Evolutionary conservation across 2,888 invertebrate genomes (phyloP).

Genomic region (Ypsolopha scabrella): DNA sequence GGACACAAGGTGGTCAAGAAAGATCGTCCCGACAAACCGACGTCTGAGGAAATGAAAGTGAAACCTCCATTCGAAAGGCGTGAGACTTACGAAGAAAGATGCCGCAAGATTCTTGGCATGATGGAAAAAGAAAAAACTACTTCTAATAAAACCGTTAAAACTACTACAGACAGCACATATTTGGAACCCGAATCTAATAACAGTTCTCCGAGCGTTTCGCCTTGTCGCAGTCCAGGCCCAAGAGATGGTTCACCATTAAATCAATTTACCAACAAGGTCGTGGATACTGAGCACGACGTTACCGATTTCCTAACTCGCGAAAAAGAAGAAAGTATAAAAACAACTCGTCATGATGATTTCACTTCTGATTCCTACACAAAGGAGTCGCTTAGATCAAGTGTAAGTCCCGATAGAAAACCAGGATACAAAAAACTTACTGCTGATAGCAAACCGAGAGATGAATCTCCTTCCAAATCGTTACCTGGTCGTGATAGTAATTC

Average conservation of each 20-base stretch:
- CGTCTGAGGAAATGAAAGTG: slow-evolving; percentile 33
- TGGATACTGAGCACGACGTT: slow-evolving; percentile 15
- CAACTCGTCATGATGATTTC: slow-evolving; percentile 10
- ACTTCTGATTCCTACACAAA: slow-evolving; percentile 3
- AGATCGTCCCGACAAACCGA: slow-evolving; percentile 27
- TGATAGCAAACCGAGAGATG: too few relatives aligned
- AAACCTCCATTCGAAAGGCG: slow-evolving; percentile 73
- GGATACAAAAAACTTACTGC: too few relatives aligned
- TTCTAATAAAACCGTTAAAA: not conserved
- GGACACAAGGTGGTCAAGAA: slow-evolving; percentile 35
- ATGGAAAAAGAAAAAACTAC: slow-evolving; percentile 36
- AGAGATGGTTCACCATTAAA: slow-evolving; percentile 22
- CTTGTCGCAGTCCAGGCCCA: slow-evolving; percentile 33
- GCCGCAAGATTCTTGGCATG: slow-evolving; percentile 78
- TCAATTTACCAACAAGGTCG: slow-evolving; percentile 15
- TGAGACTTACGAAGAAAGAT: slow-evolving; percentile 81
- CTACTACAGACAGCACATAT: slow-evolving; percentile 1
- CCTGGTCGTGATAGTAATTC: too few relatives aligned
- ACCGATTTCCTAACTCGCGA: slow-evolving; percentile 31
- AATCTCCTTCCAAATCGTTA: too few relatives aligned
- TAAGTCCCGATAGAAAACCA: too few relatives aligned
- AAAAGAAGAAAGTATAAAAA: slow-evolving; percentile 22
- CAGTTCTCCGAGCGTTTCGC: slow-evolving; percentile 38
- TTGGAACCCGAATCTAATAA: slow-evolving; percentile 20
- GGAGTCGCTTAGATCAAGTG: too few relatives aligned